Evolutionary conservation across 2,113 vertebrate genomes (phyloP), one percentile per base, ranked within the genome.

Genomic region (Puffinus mauretanicus): DNA sequence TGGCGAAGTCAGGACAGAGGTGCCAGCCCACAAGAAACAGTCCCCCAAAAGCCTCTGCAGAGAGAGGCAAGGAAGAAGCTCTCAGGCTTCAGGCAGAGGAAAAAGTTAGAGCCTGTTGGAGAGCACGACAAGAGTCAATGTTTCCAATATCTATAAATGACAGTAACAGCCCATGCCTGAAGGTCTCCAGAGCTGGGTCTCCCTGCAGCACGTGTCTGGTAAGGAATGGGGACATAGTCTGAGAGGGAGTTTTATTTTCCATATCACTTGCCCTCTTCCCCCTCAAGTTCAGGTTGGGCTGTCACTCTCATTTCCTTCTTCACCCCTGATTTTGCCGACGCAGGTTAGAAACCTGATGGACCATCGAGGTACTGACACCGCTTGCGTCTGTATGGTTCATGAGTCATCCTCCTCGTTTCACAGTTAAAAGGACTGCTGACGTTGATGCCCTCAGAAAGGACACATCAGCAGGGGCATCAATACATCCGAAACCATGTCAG

Each of bases 321-420:
- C 70, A 19, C 20, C 58, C 62, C 26, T 21, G 9, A 5, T 67
- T 93, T 40, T 78, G 86, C 70, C 95, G 86, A 95, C 15, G n/a
- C 88, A 88, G 87, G 81, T 95, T 62, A 16, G 88, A 58, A 58
- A 66, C 78, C 81, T 8, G 36, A 14, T 11, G 62, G 93, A 83
- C 96, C 93, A 44, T 51, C 4, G 5, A 80, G 88, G 94, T 10
- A 84, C 61, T 32, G 90, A 26, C 95, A 79, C 57, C 2, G 0
- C 77, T 16, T 8, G 60, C 32, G 4, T 52, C 17, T 21, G 69
- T 13, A 19, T 8, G n/a, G 72, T 21, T 18, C 86, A 9, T 90
- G 96, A 95, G 86, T 95, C 96, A 95, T 58, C 80, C 66, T 88
- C 66, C 84, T 82, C 6, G 0, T 72, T 66, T 91, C 96, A 88